These are phyloP conservation scores for Drosophila longiperda DNA, from an alignment of 2,888 invertebrate species.

Conservation along the genomic window DNA sequence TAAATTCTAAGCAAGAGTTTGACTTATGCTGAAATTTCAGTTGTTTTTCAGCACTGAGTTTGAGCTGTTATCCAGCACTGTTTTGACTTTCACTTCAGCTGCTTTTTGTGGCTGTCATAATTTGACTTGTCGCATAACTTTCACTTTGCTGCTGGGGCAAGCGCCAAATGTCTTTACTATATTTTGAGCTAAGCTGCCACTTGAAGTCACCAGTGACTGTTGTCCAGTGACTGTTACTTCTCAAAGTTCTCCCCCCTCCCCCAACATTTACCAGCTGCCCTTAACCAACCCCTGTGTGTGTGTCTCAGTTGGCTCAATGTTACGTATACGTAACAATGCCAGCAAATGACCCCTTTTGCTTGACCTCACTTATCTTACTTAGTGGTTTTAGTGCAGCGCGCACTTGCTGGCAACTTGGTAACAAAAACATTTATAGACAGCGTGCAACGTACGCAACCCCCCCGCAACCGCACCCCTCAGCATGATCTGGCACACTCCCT, in stretches of 20 bases:
- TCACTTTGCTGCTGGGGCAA: slow-evolving; percentile 20
- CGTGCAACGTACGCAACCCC: not conserved
- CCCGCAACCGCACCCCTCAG: not conserved
- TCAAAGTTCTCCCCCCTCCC: not conserved
- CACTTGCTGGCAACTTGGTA: slow-evolving; percentile 48
- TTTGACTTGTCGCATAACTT: slow-evolving; percentile 39
- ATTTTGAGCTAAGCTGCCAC: slow-evolving; percentile 39
- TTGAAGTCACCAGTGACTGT: slow-evolving; percentile 21
- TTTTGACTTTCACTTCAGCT: slow-evolving; percentile 20
- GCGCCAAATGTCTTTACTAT: slow-evolving; percentile 31
- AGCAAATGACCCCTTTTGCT: slow-evolving; percentile 80
- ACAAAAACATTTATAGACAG: slow-evolving; percentile 70
- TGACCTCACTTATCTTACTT: slow-evolving; percentile 82
- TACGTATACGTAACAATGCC: slow-evolving; percentile 66
- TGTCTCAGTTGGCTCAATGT: slow-evolving; percentile 22
- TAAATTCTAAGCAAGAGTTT: not conserved
- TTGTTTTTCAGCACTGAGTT: slow-evolving; percentile 11
- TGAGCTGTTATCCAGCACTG: slow-evolving; percentile 11
- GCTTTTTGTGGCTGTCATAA: slow-evolving; percentile 37
- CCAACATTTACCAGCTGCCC: not conserved
- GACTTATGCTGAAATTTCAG: not conserved
- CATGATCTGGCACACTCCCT: slow-evolving; percentile 24
- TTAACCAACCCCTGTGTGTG: not conserved
- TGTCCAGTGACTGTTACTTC: slow-evolving; percentile 37
- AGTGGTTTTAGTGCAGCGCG: slow-evolving; percentile 73